Base-by-base conservation (phyloP, 2,888 invertebrate species). In the Furcula furcula region DNA sequence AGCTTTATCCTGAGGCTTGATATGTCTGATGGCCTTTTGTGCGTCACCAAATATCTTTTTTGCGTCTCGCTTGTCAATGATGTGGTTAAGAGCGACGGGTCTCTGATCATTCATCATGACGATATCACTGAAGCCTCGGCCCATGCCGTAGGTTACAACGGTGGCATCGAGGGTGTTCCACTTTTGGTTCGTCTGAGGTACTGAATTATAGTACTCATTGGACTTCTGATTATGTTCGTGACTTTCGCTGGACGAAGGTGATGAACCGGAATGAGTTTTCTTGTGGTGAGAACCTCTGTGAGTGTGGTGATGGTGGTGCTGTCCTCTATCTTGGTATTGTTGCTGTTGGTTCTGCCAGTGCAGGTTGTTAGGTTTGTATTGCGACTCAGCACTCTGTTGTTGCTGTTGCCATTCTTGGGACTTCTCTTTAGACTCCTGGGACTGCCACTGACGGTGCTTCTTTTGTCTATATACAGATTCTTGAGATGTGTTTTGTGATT, bases 21-120 rank as follows among this genome's bases (percentile, higher is more conserved):
- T 57, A 42, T 74, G 77, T 42, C 65, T 72, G 69, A 76, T 72
- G 18, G 74, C 65, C 9, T 67, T 61, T 44, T 72, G 70, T 11
- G 87, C 85, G 7, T 76, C 76, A 10, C 52, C 45, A 59, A 75
- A 83, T 38, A 85, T 78, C n/a, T 56, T 65, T 36, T 74, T 68
- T 34, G 79, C 72, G 20, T 78, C 76, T 29, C 72, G 65, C 42
- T 67, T 42, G 11, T 38, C 38, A 15, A 49, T 47, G 33, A 66
- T 52, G 29, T 56, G 53, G 14, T 60, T 55, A 1, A 70, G 65
- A 6, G 61, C 63, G 18, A 55, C 51, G 31, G 73, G 65, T 44
- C 73, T 65, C 34, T 65, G 46, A 36, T 69, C 66, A 7, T 57
- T 69, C 77, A 77, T 80, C 10, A 53, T 36, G 29, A 75, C 56